Base-by-base conservation (phyloP, 2,888 invertebrate species). In the Sinohyriopsis cumingii region DNA sequence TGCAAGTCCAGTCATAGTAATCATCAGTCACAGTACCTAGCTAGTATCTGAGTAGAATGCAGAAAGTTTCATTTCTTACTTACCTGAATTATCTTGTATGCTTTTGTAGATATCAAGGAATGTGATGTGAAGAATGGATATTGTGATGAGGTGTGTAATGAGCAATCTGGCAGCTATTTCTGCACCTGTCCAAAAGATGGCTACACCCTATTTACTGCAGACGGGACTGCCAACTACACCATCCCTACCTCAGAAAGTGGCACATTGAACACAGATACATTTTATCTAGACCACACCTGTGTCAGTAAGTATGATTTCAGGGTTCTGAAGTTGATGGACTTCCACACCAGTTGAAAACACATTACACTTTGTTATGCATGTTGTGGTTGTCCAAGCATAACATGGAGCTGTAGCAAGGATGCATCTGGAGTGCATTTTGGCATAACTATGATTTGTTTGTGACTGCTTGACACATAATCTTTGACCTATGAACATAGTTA, bases 281-380 rank as follows among this genome's bases (percentile, higher is more conserved):
- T 94, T 88, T 95, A 96, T 88, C 93, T 94, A 81, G 97, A 97
- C 89, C 98, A 98, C 91, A 95, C 97, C 54, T 98, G 98, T 89
- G 97, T 98, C 19, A 95, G 89, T 90, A 82, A 84, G 88, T 88
- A 45, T 45, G 15, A 15, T 12, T 15, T 45, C 15, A 12, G 59
- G 18, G 20, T 18, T 18, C 22, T 76, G 75, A 64, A 22, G 28
- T 25, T 67, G 62, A 25, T 60, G 72, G 45, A 68, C 69, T 18
- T 59, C 63, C 1, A 18, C 75, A 1, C 59, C 15, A 18, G 54
- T 1, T 19, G 2, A 59, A 22, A n/a, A 15, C 9, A 22, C 19
- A 20, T 33, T 45, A 20, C 5, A 63, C 63, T 33, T 63, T 63
- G 45, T 15, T 45, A 45, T 45, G 15, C 45, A 15, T 3, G 15